These are phyloP conservation scores for Copidosoma aretas DNA, from an alignment of 2,888 invertebrate genomes.

Conservation along the genomic window DNA sequence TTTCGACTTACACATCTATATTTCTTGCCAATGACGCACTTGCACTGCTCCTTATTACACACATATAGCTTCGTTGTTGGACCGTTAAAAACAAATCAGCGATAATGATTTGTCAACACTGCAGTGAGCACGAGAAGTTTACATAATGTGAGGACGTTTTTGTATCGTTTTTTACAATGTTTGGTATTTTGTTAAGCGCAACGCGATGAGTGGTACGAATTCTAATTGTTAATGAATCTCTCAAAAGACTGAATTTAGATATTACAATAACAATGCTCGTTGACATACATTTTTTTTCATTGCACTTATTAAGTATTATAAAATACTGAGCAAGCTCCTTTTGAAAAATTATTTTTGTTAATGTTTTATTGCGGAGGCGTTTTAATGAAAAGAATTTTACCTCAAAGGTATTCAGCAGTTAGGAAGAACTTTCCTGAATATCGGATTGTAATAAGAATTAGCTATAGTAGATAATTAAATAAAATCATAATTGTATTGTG, in stretches of 20 bases:
- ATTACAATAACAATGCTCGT: constrained; percentile 22
- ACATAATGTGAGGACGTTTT: too few species aligned
- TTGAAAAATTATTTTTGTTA: too few species aligned
- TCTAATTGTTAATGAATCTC: neutral
- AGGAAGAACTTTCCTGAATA: neutral
- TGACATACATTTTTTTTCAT: neutral
- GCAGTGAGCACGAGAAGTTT: too few species aligned
- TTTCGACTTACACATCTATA: constrained; percentile 31
- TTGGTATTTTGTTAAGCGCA: neutral
- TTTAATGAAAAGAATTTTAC: too few species aligned
- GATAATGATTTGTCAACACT: too few species aligned
- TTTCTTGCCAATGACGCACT: constrained; percentile 38
- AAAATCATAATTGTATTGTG: too few species aligned
- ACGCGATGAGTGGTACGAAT: neutral
- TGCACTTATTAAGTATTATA: too few species aligned
- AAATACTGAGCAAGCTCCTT: too few species aligned
- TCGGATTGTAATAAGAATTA: neutral
- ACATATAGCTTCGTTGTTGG: constrained; percentile 46
- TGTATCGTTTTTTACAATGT: too few species aligned
- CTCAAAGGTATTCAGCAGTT: too few species aligned
- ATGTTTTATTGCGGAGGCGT: too few species aligned
- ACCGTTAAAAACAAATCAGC: constrained; percentile 4
- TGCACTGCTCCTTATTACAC: constrained; percentile 39
- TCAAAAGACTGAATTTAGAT: constrained; percentile 41
- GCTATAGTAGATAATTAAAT: neutral